These are phyloP conservation scores for Drosophila busckii DNA, from an alignment of 1,140 invertebrate genomes.

Conservation along the genomic window DNA sequence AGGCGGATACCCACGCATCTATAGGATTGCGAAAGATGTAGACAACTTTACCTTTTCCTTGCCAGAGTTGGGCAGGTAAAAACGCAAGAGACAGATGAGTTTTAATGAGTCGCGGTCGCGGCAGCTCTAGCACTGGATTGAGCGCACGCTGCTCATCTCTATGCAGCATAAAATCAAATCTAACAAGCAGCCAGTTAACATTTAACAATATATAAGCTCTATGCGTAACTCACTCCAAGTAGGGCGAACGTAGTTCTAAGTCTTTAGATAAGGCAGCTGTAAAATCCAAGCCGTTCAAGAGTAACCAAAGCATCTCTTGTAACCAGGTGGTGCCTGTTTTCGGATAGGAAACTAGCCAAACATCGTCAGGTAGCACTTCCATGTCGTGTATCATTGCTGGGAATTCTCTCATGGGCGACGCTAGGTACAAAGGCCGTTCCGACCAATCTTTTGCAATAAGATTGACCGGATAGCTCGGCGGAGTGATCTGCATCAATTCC, in stretches of 20 bases:
- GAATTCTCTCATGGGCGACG: too few species aligned
- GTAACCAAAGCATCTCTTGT: constrained; percentile 85
- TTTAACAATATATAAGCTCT: not conserved
- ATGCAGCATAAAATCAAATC: not conserved
- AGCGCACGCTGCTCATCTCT: constrained; percentile 52
- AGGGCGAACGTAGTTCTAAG: constrained; percentile 82
- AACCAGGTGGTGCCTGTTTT: constrained; percentile 84
- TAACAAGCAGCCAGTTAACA: not conserved
- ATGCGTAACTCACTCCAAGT: constrained; percentile 79
- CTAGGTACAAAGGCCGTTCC: too few species aligned
- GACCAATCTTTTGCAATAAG: too few species aligned
- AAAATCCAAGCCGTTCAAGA: constrained; percentile 82
- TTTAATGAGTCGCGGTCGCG: constrained; percentile 84
- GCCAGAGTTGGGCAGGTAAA: constrained; percentile 82
- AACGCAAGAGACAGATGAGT: constrained; percentile 85
- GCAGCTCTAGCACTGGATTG: constrained; percentile 71
- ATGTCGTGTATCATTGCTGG: too few species aligned
- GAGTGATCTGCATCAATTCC: too few species aligned
- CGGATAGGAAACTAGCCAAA: constrained; percentile 81
- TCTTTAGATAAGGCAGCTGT: constrained; percentile 80
- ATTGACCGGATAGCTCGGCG: too few species aligned
- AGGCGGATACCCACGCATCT: constrained; percentile 89
- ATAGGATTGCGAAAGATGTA: constrained; percentile 90
- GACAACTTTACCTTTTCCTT: constrained; percentile 83
- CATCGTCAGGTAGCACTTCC: constrained; percentile 80